Percentiles rank a stretch among this genome's conserved stretches.
Conservation (phyloP, 2,888 invertebrate species). For the Meloe dianella region DNA sequence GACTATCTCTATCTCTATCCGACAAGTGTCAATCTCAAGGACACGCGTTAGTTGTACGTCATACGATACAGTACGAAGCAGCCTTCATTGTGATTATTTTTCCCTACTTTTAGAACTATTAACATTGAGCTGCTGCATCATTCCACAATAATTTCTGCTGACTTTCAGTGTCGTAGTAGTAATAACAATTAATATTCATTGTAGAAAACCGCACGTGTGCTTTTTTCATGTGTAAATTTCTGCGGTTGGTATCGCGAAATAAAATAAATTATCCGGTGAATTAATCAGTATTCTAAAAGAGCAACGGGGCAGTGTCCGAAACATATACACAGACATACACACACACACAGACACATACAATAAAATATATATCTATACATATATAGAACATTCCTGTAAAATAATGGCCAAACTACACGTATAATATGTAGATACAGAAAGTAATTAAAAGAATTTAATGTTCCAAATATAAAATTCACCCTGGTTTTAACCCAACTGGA, state of each 20-base stretch:
- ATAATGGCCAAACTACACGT: slow-evolving; percentile 58
- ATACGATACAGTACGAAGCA: not conserved
- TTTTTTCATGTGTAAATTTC: slow-evolving; percentile 49
- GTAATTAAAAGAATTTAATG: slow-evolving; percentile 60
- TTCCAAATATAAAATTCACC: slow-evolving; percentile 59
- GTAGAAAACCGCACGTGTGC: slow-evolving; percentile 45
- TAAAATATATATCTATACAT: not conserved
- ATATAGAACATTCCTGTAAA: slow-evolving; percentile 50
- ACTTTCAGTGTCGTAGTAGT: slow-evolving; percentile 13
- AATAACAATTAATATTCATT: slow-evolving; percentile 48
- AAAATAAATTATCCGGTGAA: slow-evolving; percentile 55
- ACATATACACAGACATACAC: slow-evolving; percentile 26
- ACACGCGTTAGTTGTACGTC: not conserved
- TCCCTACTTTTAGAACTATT: too few relatives aligned
- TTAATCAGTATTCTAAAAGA: slow-evolving; percentile 57
- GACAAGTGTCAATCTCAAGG: not conserved
- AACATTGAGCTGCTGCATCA: not conserved
- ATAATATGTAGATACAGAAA: slow-evolving; percentile 59
- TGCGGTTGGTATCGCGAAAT: slow-evolving; percentile 45
- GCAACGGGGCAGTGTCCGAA: slow-evolving; percentile 45
- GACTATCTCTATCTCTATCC: not conserved
- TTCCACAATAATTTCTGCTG: slow-evolving; percentile 24
- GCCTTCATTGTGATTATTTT: not conserved
- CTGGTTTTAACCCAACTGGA: slow-evolving; percentile 32
- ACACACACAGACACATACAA: not conserved